A percentile compares a stretch with the other conserved stretches of the same genome.
Evolutionary conservation across 1,140 invertebrate genomes (phyloP).

Genomic region (Bombyx mori): ASM3026992v2 NC_085127.1:3208001-3208500

Average conservation of each 20-base stretch:
- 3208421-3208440: too few relatives aligned
- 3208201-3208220: slow-evolving; percentile 82
- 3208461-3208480: too few relatives aligned
- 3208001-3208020: too few relatives aligned
- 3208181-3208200: slow-evolving; percentile 88
- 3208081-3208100: too few relatives aligned
- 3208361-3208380: slow-evolving; percentile 82
- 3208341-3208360: slow-evolving; percentile 84
- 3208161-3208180: slow-evolving; percentile 81
- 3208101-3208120: too few relatives aligned
- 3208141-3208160: slow-evolving; percentile 9
- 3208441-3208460: too few relatives aligned
- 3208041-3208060: too few relatives aligned
- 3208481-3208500: too few relatives aligned
- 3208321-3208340: slow-evolving; percentile 68
- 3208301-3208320: slow-evolving; percentile 74
- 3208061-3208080: too few relatives aligned
- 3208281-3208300: slow-evolving; percentile 78
- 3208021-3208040: too few relatives aligned
- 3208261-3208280: slow-evolving; percentile 79
- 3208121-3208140: too few relatives aligned
- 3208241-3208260: slow-evolving; percentile 73
- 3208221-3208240: slow-evolving; percentile 84
- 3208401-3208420: too few relatives aligned
- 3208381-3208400: slow-evolving; percentile 41